Base-by-base conservation (phyloP, 30 jellyfish, hydroid and myxozoan species). In the Chrysaora quinquecirrha region DNA sequence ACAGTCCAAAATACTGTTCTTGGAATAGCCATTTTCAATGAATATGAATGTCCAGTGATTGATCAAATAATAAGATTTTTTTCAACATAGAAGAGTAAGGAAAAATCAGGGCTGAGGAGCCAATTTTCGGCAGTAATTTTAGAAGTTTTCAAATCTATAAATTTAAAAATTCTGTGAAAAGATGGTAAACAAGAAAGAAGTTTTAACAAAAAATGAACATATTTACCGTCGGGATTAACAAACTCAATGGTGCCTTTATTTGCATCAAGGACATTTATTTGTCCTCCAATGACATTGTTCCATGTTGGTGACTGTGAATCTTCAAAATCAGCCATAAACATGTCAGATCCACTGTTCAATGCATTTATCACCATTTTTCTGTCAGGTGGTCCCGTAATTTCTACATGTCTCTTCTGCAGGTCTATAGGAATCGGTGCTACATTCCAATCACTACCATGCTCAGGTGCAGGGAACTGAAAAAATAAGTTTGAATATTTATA, bases 301-400 rank as follows among this genome's bases (percentile, higher is more conserved):
- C 98, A 91, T 22, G 96, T 30, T 47, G 98, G 98, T 0, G 96
- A 84, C 30, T 77, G 64, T 4, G 98, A 91, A 71, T 91, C 98
- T 86, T 91, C 98, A 38, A 85, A 91, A 56, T 91, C 98, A 14
- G 98, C 96, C 98, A 91, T 91, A 67, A 91, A 91, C 90, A 91
- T 80, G 73, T 91, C 98, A 0, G 98, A 76, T 7, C 96, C 96
- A 91, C 98, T 91, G 90, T 91, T 91, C 7, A 91, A 68, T 16
- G 98, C 98, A 60, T 91, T 91, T 67, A 91, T 91, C 14, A 91
- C 95, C 98, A 91, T 91, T 32, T 91, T 91, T 69, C 95, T 63
- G 71, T 91, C 96, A 0, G 95, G 87, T 19, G 98, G 98, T 18
- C 98, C 98, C 1, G 98, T 91, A 18, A 91, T 91, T 65, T 91